Evolutionary conservation across 1,140 invertebrate genomes (phyloP), one percentile per base, ranked within the genome.

Genomic region (Drosophila sp.): DNA sequence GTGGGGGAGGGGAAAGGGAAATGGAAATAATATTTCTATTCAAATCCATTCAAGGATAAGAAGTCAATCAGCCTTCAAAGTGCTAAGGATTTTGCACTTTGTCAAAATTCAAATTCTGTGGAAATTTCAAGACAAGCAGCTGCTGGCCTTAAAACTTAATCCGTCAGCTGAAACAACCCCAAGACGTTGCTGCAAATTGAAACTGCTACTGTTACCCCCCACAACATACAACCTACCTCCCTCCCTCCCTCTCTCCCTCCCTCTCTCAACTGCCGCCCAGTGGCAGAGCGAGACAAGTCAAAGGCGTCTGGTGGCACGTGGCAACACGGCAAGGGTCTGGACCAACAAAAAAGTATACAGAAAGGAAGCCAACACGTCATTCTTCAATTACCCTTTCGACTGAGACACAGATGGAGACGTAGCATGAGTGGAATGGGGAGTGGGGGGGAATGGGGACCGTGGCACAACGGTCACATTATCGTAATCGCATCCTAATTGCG

Each of bases 401-500:
- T 11, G 29, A 43, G 41, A 16, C 14, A 7, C n/a, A 41, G 7
- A 4, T 18, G 41, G 41, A 43, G 16, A 18, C 41, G 41, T n/a
- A 38, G n/a, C 2, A n/a, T 16, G 16, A 18, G n/a, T 1, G 27
- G n/a, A 0, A n/a, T 14, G n/a, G 5, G 27, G n/a, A 0, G 25
- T 14, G 29, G 1, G 38, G 13, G 27, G 25, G 50, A 9, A n/a
- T 38, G 32, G 8, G 9, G 50, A 18, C 3, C 27, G 4, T 8
- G 36, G 36, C n/a, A 34, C 48, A 34, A 48, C 58, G 83, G 66
- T 62, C 82, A 65, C 81, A 86, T 90, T 91, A 91, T 89, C 81
- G 90, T 91, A 91, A 91, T 91, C 90, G 90, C 89, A 91, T 91
- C 90, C 90, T 91, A 91, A 91, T 91, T 90, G 90, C 84, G 83